These are phyloP conservation scores for Orthosia gracilis DNA, from an alignment of 2,888 invertebrate genomes.

Conservation along the genomic window DNA sequence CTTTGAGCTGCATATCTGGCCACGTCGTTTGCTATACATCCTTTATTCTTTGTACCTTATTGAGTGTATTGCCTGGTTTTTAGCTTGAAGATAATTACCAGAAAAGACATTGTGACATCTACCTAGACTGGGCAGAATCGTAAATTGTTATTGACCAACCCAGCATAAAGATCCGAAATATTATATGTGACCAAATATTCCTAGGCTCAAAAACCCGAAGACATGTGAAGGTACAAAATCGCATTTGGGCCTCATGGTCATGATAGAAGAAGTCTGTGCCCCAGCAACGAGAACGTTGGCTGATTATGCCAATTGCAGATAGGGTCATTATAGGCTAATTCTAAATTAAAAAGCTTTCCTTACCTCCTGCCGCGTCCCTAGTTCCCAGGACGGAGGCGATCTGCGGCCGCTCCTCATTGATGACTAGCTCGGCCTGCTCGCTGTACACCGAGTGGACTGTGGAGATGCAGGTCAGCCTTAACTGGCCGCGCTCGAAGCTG, in stretches of 20 bases:
- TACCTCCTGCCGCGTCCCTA: constrained; percentile 91
- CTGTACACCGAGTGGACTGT: constrained; percentile 93
- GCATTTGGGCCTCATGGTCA: too few species aligned
- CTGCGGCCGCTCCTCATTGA: constrained; percentile 94
- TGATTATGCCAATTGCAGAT: too few species aligned
- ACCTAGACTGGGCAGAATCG: too few species aligned
- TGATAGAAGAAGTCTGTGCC: too few species aligned
- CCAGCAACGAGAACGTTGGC: too few species aligned
- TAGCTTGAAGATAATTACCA: neutral
- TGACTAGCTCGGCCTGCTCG: constrained; percentile 91
- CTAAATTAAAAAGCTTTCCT: constrained; percentile 24
- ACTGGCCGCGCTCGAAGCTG: constrained; percentile 92
- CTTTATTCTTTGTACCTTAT: neutral
- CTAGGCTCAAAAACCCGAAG: too few species aligned
- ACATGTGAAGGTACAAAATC: too few species aligned
- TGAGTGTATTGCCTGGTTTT: neutral
- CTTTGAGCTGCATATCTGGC: neutral
- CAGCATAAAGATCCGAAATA: too few species aligned
- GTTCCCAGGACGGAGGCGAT: constrained; percentile 94
- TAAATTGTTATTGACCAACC: too few species aligned
- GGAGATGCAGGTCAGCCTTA: constrained; percentile 92
- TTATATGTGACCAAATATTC: too few species aligned
- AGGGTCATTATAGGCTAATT: too few species aligned
- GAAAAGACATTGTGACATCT: neutral
- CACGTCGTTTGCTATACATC: too few species aligned